These are phyloP conservation scores for Altica lythri DNA, from an alignment of 2,888 invertebrate genomes.

Conservation along the genomic window DNA sequence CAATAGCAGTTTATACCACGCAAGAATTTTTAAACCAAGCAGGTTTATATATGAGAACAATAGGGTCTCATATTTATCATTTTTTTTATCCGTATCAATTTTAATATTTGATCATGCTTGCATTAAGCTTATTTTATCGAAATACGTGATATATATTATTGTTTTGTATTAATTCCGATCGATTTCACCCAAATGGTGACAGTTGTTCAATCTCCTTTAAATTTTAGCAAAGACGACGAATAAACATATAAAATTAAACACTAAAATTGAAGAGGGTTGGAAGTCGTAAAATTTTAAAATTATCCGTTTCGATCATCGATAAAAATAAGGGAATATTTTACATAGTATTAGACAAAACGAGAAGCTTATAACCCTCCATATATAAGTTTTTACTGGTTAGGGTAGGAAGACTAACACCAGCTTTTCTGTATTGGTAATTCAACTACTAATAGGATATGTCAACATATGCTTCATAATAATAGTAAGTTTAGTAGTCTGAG, in stretches of 20 bases:
- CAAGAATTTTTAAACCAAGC: conserved; percentile 3
- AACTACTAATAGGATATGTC: conserved; percentile 50
- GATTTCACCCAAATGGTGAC: not conserved
- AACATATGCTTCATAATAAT: conserved; percentile 47
- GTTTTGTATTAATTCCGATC: not conserved
- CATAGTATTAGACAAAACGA: conserved; percentile 44
- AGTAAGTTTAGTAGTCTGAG: conserved; percentile 37
- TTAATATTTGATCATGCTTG: not conserved
- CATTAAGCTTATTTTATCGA: not conserved
- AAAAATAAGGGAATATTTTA: conserved; percentile 46
- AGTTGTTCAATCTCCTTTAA: conserved; percentile 21
- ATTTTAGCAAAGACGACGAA: conserved; percentile 25
- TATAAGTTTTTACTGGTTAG: conserved; percentile 33
- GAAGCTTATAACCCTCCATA: conserved; percentile 41
- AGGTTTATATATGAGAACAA: conserved; percentile 2
- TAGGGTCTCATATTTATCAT: not conserved
- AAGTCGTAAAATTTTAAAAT: conserved; percentile 50
- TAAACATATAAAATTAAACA: conserved; percentile 48
- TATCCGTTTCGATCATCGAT: conserved; percentile 46
- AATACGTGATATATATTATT: not conserved
- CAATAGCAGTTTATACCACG: conserved; percentile 2
- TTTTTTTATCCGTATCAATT: not conserved
- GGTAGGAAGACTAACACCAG: conserved; percentile 42
- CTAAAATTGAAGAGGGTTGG: conserved; percentile 46
- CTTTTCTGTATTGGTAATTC: conserved; percentile 37